Conservation (phyloP, 2,888 invertebrate species). For the Habroteleia sp. region DNA sequence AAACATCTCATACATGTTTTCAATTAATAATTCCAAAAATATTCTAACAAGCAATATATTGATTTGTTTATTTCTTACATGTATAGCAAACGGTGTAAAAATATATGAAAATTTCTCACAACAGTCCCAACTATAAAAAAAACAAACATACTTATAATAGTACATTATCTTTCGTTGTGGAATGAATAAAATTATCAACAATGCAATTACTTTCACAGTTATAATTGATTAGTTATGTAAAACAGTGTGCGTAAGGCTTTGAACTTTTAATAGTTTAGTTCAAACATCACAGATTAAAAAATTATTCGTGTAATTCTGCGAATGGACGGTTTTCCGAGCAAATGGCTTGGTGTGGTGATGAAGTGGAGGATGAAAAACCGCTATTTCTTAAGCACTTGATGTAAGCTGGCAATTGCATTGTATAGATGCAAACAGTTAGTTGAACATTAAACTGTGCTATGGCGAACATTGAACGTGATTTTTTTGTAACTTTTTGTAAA, state of each 20-base stretch:
- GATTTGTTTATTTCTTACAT: not conserved
- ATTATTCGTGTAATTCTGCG: too few species aligned
- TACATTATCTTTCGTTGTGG: slow-evolving; percentile 14
- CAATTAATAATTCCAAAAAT: too few species aligned
- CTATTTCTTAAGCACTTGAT: not conserved
- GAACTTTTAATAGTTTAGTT: slow-evolving; percentile 3
- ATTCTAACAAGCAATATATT: slow-evolving; percentile 34
- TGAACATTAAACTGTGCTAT: slow-evolving; percentile 20
- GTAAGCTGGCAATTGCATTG: not conserved
- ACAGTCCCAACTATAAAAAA: slow-evolving; percentile 17
- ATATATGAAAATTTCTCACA: slow-evolving; percentile 31
- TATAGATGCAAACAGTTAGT: slow-evolving; percentile 7
- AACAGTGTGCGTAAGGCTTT: slow-evolving; percentile 22
- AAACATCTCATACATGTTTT: too few species aligned
- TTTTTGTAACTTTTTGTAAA: not conserved
- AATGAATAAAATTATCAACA: slow-evolving; percentile 25
- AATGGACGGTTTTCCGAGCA: too few species aligned
- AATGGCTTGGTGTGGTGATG: too few species aligned
- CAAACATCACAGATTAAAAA: slow-evolving; percentile 19
- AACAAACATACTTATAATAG: slow-evolving; percentile 10
- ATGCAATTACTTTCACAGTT: slow-evolving; percentile 13
- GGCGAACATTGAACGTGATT: slow-evolving; percentile 17
- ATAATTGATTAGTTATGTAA: slow-evolving; percentile 3
- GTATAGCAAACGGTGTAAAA: slow-evolving; percentile 28
- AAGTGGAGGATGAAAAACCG: too few species aligned